Evolutionary conservation across 1,140 invertebrate genomes (phyloP), one percentile per base, ranked within the genome.

Genomic region (Mamestra configurata): DNA sequence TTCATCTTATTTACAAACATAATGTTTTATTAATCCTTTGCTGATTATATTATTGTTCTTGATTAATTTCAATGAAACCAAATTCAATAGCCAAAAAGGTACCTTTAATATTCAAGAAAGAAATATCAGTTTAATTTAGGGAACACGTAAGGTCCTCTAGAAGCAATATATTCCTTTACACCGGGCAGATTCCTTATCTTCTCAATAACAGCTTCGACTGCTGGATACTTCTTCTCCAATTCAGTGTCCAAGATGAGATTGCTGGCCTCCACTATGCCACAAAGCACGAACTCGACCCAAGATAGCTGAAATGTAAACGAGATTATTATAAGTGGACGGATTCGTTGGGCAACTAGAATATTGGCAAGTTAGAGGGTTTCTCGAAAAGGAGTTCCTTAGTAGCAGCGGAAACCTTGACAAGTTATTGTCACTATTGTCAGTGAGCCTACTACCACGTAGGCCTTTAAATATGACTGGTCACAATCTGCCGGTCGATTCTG

Each of bases 301-400:
- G 86, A 88, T 55, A 95, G 49, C 94, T 75, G 55, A 24, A 75
- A 61, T 0, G 18, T 5, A 73, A 88, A 97, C 8, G 10, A 98
- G 40, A 3, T 3, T 31, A 31, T 3, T 3, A n/a, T n/a, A n/a
- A n/a, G n/a, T n/a, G n/a, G n/a, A n/a, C n/a, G n/a, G n/a, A n/a
- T n/a, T n/a, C n/a, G n/a, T n/a, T n/a, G n/a, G n/a, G n/a, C n/a
- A n/a, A n/a, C n/a, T n/a, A n/a, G n/a, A n/a, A n/a, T n/a, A n/a
- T n/a, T n/a, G n/a, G n/a, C 31, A 35, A 35, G 3, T 35, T 35
- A 7, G 31, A 4, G 3, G 31, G 31, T 35, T 35, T 35, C n/a
- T n/a, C n/a, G n/a, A n/a, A n/a, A n/a, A n/a, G n/a, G n/a, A n/a
- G n/a, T n/a, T n/a, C n/a, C n/a, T n/a, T n/a, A n/a, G n/a, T n/a